phyloP scores from a whole-genome alignment of 2,113 vertebrate genomes.

The Cyanocitta stelleri region DNA sequence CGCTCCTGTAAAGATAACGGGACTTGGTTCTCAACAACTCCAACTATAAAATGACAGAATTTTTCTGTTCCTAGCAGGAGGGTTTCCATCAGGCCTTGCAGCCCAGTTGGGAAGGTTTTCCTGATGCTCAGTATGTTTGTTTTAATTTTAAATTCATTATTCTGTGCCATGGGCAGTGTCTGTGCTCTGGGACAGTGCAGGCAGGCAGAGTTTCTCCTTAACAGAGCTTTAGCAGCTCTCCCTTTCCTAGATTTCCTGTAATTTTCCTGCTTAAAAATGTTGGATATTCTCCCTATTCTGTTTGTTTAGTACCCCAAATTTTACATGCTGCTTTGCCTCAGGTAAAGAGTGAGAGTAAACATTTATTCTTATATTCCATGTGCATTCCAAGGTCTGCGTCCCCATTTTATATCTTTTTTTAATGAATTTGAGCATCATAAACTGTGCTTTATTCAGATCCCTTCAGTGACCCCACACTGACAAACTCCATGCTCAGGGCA shows the following conservation, averaged over 20 bases:
- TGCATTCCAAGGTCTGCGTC: not conserved
- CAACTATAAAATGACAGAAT: not conserved
- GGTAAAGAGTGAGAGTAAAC: not conserved
- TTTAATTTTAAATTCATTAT: not conserved
- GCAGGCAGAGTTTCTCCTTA: not conserved
- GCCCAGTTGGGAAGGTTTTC: not conserved
- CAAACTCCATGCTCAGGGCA: fast-evolving
- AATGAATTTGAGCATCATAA: not conserved
- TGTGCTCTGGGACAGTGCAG: not conserved
- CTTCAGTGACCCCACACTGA: fast-evolving
- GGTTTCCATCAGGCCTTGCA: not conserved
- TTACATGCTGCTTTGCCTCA: not conserved
- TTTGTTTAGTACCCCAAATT: not conserved
- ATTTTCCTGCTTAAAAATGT: not conserved
- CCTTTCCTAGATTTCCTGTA: not conserved
- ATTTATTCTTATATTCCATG: not conserved
- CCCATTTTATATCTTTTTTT: not conserved
- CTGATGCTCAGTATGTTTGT: not conserved
- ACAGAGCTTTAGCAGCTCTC: not conserved
- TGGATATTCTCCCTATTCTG: not conserved
- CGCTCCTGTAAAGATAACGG: not conserved
- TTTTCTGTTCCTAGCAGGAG: not conserved
- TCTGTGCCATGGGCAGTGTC: not conserved
- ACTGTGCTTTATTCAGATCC: not conserved
- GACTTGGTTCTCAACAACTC: not conserved